A percentile compares a stretch with the other conserved stretches of the same genome.
Evolutionary conservation across 2,888 invertebrate genomes (phyloP).

Genomic region (Oscheius sp.): DNA sequence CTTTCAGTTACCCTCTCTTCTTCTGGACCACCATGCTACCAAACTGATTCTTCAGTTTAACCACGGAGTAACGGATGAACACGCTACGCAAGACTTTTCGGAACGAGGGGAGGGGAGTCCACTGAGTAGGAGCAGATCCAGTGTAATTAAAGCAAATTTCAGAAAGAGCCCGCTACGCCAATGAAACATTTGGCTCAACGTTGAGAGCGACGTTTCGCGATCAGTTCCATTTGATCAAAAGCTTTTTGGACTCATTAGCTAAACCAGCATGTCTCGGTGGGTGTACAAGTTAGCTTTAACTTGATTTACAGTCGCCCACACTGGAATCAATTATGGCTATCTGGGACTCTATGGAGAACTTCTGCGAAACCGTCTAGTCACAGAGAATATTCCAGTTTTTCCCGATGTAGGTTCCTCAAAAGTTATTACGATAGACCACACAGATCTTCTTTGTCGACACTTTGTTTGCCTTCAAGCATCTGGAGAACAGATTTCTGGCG

Average conservation of each 20-base stretch:
- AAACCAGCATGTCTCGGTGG: slow-evolving; percentile 53
- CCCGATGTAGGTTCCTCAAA: background rate
- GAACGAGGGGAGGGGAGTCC: background rate
- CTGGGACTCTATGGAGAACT: slow-evolving; percentile 60
- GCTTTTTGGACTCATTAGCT: slow-evolving; percentile 50
- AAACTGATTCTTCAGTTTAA: background rate
- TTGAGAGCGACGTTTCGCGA: slow-evolving; percentile 40
- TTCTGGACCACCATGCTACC: background rate
- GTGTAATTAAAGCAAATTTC: background rate
- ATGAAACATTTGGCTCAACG: background rate
- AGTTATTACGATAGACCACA: too few species aligned
- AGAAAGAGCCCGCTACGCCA: background rate
- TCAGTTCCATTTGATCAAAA: slow-evolving; percentile 58
- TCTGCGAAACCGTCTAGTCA: slow-evolving; percentile 36
- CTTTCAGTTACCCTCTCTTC: background rate
- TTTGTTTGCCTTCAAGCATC: background rate
- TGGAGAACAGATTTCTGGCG: background rate
- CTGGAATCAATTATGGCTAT: slow-evolving; percentile 59
- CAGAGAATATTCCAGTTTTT: background rate
- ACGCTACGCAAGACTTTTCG: background rate
- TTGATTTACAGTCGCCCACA: slow-evolving; percentile 53
- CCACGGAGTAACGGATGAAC: background rate
- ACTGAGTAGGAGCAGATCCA: background rate
- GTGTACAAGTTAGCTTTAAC: background rate
- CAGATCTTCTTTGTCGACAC: background rate